Evolutionary conservation across 2,113 vertebrate species (phyloP).

Genomic region (Prietella phreatophila): DNA sequence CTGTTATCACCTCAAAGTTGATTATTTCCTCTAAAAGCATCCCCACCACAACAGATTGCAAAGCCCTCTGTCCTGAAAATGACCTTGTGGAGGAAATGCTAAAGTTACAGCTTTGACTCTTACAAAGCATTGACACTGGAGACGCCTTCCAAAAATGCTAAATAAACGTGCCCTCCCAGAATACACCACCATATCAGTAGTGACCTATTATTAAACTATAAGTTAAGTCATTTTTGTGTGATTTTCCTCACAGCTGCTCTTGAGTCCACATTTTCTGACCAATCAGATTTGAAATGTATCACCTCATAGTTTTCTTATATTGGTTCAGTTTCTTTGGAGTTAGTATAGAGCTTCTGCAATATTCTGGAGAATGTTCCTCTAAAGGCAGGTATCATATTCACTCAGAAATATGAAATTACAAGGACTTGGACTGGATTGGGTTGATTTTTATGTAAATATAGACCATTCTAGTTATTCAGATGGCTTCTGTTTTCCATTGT

Average conservation of each 20-base stretch:
- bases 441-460: conserved; percentile 1
- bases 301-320: background rate
- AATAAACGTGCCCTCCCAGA: background rate
- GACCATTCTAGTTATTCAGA: background rate
- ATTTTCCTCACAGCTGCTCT: background rate
- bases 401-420: background rate
- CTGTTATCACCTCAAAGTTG: background rate
- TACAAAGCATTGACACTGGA: background rate
- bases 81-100: background rate
- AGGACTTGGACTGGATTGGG: background rate
- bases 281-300: background rate
- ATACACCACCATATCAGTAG: background rate
- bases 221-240: background rate
- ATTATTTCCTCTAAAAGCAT: background rate
- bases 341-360: background rate
- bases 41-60: background rate
- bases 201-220: background rate
- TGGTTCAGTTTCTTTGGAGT: background rate
- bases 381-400: background rate
- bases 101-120: background rate
- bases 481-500: background rate
- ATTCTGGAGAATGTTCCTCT: background rate
- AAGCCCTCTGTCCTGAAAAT: background rate
- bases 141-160: background rate
- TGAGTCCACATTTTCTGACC: background rate